Evolutionary conservation across 1,140 invertebrate species (phyloP).

Genomic region (Heliconius nattereri): DNA sequence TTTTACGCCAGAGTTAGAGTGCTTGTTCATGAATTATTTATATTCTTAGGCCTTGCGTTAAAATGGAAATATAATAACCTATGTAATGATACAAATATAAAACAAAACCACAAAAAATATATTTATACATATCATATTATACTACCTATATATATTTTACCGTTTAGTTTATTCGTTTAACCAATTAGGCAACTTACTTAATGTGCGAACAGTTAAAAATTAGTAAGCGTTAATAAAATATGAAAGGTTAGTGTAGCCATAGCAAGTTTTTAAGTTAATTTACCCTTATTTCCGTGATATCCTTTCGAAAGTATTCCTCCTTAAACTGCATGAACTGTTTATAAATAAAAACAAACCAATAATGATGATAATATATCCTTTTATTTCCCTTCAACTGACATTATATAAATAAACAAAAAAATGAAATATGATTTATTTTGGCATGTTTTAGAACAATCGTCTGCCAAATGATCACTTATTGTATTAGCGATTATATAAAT

Average conservation of each 20-base stretch:
- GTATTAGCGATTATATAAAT: slow-evolving; percentile 25
- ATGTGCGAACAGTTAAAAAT: slow-evolving; percentile 19
- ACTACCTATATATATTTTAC: neutral
- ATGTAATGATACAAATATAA: no score
- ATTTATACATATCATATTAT: neutral
- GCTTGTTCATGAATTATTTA: no score
- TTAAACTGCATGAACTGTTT: slow-evolving; percentile 47
- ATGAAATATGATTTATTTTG: slow-evolving; percentile 21
- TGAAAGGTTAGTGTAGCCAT: slow-evolving; percentile 28
- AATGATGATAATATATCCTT: slow-evolving; percentile 69
- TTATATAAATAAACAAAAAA: slow-evolving; percentile 38
- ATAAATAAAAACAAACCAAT: slow-evolving; percentile 73
- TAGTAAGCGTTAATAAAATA: slow-evolving; percentile 32
- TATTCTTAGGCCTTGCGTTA: no score
- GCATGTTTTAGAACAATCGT: slow-evolving; percentile 20
- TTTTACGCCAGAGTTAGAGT: no score
- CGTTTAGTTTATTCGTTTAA: neutral
- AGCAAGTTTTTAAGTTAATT: slow-evolving; percentile 38
- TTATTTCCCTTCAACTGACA: slow-evolving; percentile 55
- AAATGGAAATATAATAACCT: no score
- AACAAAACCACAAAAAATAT: neutral
- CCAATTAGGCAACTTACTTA: slow-evolving; percentile 22
- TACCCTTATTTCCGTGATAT: slow-evolving; percentile 43
- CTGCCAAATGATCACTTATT: slow-evolving; percentile 15
- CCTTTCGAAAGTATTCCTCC: slow-evolving; percentile 44